A percentile compares a stretch with the other conserved stretches of the same genome.
phyloP scores from a whole-genome alignment of 2,888 invertebrate genomes.

The Eilema caniola region DNA sequence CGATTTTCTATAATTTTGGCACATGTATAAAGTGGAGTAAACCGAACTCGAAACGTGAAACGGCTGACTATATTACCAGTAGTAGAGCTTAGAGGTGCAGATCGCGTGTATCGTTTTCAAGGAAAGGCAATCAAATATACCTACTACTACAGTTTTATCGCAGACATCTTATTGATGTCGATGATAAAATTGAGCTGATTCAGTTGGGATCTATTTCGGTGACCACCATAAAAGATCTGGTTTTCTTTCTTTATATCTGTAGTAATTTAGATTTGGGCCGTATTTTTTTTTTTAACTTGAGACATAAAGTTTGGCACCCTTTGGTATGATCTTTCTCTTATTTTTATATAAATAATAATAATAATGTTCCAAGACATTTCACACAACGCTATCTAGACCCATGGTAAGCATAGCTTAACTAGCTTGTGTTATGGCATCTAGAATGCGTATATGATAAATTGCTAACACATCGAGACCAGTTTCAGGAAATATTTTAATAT shows the following conservation, averaged over 20 bases:
- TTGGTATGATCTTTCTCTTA: too few relatives aligned
- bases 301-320: too few relatives aligned
- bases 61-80: conserved; percentile 14
- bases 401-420: too few relatives aligned
- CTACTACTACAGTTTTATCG: conserved; percentile 35
- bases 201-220: not conserved
- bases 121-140: conserved; percentile 36
- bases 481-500: too few relatives aligned
- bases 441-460: too few relatives aligned
- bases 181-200: conserved; percentile 18
- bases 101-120: conserved; percentile 44
- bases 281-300: too few relatives aligned
- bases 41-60: not conserved
- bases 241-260: not conserved
- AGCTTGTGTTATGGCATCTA: too few relatives aligned
- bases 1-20: not conserved
- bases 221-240: not conserved
- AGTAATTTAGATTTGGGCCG: not conserved
- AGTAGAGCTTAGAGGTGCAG: conserved; percentile 35
- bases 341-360: too few relatives aligned
- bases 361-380: too few relatives aligned
- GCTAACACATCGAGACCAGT: too few relatives aligned
- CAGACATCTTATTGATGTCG: conserved; percentile 21
- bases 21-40: not conserved
- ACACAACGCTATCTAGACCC: too few relatives aligned